Percentiles rank a stretch among this genome's conserved stretches.
These are phyloP conservation scores for Tyto alba DNA, from an alignment of 2,113 vertebrate genomes.

Conservation along the genomic window DNA sequence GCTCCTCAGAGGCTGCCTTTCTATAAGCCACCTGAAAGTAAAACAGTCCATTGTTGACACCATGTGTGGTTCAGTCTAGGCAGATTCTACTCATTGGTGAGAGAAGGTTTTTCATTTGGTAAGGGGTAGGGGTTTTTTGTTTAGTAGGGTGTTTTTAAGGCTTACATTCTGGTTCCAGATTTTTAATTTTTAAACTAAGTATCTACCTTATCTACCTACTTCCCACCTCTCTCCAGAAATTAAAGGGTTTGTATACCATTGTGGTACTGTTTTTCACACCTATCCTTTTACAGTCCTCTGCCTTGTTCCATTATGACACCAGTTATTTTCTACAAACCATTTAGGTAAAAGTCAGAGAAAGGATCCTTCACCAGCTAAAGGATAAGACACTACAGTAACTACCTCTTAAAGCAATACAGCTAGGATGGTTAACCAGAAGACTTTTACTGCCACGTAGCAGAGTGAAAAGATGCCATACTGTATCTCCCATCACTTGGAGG, in stretches of 20 bases:
- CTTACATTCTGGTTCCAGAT: background rate
- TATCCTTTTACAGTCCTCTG: background rate
- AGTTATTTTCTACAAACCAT: background rate
- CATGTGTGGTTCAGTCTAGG: fast-evolving
- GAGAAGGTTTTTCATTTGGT: background rate
- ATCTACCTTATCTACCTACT: background rate
- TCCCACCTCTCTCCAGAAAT: background rate
- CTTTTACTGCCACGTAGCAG: background rate
- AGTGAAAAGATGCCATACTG: background rate
- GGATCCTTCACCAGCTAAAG: background rate
- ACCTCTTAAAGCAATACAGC: background rate
- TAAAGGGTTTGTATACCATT: background rate
- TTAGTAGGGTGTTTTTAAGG: background rate
- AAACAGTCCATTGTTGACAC: background rate
- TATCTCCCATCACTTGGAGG: background rate
- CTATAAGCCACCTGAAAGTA: background rate
- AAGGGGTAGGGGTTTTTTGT: too few relatives aligned
- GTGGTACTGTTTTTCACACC: background rate
- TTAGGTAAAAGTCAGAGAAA: background rate
- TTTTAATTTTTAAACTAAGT: too few relatives aligned
- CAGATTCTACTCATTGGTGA: fast-evolving
- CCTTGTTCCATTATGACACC: background rate
- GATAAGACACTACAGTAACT: background rate
- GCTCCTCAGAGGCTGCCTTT: background rate
- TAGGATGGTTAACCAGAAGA: background rate